These are phyloP conservation scores for Rhinella marina DNA, from an alignment of 2,797 vertebrate genomes.

Conservation along the genomic window DNA sequence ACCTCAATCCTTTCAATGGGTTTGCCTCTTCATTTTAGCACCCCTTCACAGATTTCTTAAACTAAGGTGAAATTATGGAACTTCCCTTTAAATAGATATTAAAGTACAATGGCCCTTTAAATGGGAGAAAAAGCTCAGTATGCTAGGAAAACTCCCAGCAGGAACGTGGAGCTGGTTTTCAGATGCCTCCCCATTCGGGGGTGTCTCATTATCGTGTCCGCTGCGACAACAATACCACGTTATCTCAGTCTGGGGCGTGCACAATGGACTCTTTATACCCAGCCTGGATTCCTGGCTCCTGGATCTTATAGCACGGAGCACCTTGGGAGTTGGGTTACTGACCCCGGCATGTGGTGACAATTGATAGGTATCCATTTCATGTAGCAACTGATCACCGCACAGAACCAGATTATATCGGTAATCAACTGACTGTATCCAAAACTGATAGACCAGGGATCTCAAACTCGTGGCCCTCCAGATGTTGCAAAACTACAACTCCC, in stretches of 20 bases:
- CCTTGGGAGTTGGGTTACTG: constrained; percentile 47
- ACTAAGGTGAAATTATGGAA: not conserved
- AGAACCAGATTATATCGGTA: not conserved
- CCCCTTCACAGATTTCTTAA: not conserved
- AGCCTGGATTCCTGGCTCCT: constrained; percentile 18
- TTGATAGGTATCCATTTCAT: constrained; percentile 16
- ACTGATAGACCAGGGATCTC: too few relatives aligned
- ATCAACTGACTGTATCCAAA: not conserved
- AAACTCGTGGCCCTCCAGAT: too few relatives aligned
- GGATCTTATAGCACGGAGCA: not conserved
- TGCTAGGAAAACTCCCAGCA: too few relatives aligned
- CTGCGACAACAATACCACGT: constrained; percentile 37
- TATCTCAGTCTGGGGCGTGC: not conserved
- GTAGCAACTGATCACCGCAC: not conserved
- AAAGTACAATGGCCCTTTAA: too few relatives aligned
- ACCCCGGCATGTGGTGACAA: not conserved
- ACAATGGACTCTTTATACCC: constrained; percentile 56
- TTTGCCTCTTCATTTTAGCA: too few relatives aligned
- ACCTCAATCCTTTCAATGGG: too few relatives aligned
- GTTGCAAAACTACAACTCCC: too few relatives aligned
- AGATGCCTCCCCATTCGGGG: too few relatives aligned
- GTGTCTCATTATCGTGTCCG: not conserved
- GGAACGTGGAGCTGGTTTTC: too few relatives aligned
- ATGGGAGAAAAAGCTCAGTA: too few relatives aligned
- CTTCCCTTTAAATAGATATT: not conserved